phyloP scores from a whole-genome alignment of 2,888 invertebrate genomes.

The Synanthedon myopaeformis region DNA sequence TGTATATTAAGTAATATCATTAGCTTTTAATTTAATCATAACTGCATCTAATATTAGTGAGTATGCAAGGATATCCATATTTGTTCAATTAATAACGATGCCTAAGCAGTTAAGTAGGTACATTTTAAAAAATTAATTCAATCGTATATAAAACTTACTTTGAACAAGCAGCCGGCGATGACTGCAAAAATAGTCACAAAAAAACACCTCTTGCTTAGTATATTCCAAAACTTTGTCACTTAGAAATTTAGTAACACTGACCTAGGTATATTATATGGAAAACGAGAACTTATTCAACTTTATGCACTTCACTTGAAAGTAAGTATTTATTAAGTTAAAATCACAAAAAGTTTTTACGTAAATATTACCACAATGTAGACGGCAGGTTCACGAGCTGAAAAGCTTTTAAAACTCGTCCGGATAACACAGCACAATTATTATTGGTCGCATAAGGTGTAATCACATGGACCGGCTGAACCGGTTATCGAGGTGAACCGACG shows the following conservation, averaged over 20 bases:
- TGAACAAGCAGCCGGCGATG: background rate
- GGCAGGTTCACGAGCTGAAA: conserved; percentile 23
- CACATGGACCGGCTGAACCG: conserved; percentile 37
- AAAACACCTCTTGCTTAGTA: background rate
- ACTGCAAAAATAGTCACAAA: background rate
- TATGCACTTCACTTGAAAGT: conserved; percentile 40
- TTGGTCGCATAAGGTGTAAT: conserved; percentile 42
- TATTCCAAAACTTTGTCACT: conserved; percentile 28
- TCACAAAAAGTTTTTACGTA: no score
- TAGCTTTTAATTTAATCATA: no score
- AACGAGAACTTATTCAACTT: conserved; percentile 22
- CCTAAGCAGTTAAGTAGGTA: no score
- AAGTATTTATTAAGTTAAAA: background rate
- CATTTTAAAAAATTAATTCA: no score
- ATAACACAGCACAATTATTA: conserved; percentile 50
- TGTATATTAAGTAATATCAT: no score
- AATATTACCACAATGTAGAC: background rate
- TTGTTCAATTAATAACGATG: no score
- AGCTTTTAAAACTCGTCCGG: conserved; percentile 22
- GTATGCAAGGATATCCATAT: no score
- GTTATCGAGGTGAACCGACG: conserved; percentile 23
- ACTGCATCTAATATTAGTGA: no score
- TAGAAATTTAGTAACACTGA: conserved; percentile 21
- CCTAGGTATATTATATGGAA: conserved; percentile 20
- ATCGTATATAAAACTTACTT: no score